A percentile compares a stretch with the other conserved stretches of the same genome.
phyloP scores from a whole-genome alignment of 2,888 invertebrate species.

The Nomada fabriciana region DNA sequence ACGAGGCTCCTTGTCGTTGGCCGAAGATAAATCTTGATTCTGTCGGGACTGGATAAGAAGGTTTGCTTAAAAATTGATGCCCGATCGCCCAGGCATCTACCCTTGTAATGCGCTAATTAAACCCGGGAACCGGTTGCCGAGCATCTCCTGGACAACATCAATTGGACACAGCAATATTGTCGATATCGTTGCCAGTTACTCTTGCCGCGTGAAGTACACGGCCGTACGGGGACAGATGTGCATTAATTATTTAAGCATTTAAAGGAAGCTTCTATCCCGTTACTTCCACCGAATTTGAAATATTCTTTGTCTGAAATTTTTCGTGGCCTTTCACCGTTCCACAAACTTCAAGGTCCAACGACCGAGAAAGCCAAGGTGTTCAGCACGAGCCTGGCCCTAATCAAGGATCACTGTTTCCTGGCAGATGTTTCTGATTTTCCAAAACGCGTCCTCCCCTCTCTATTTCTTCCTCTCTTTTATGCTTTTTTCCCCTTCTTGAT shows the following conservation, averaged over 20 bases:
- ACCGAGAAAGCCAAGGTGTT: conserved; percentile 58
- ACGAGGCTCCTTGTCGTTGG: background rate
- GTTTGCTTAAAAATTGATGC: conserved; percentile 11
- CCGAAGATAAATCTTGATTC: conserved; percentile 12
- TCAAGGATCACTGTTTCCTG: conserved; percentile 71
- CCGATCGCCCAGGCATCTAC: conserved; percentile 2
- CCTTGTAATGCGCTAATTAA: conserved; percentile 38
- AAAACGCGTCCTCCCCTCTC: conserved; percentile 41
- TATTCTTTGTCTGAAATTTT: conserved; percentile 11
- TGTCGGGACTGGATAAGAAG: background rate
- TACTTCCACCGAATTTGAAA: background rate
- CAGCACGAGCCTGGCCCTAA: conserved; percentile 66
- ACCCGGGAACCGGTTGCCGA: conserved; percentile 26
- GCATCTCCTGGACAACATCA: conserved; percentile 6
- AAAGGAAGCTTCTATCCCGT: too few species aligned
- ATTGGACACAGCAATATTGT: background rate
- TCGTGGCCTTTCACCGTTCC: conserved; percentile 7
- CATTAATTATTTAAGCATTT: conserved; percentile 6
- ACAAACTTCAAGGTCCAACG: conserved; percentile 28
- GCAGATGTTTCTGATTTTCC: conserved; percentile 72
- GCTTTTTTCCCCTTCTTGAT: background rate
- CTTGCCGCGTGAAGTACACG: background rate
- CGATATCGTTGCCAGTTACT: background rate
- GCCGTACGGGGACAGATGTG: background rate
- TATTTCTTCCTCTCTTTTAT: background rate